phyloP scores from a whole-genome alignment of 1,140 invertebrate genomes.

The Anastrepha ludens region DNA sequence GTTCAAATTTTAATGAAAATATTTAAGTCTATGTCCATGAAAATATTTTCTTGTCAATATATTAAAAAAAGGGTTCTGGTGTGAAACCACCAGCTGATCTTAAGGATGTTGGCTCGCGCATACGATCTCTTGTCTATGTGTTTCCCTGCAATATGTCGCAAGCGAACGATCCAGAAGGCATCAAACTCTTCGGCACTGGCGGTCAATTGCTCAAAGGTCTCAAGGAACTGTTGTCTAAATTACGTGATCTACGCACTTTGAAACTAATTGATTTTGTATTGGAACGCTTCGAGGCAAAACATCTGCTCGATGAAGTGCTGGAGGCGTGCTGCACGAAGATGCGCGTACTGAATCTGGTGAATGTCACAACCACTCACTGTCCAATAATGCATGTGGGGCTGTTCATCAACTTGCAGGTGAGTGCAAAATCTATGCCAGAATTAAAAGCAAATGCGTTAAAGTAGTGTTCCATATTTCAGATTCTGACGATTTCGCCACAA shows the following conservation, averaged over 20 bases:
- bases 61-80: constrained; percentile 57
- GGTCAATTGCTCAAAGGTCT: constrained; percentile 82
- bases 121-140: constrained; percentile 82
- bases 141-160: constrained; percentile 87
- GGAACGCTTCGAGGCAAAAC: constrained; percentile 81
- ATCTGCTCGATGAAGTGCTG: constrained; percentile 86
- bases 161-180: constrained; percentile 78
- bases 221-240: constrained; percentile 82
- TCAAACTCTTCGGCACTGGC: constrained; percentile 84
- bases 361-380: constrained; percentile 84
- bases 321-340: constrained; percentile 80
- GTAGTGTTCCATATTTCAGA: constrained; percentile 69
- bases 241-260: constrained; percentile 80
- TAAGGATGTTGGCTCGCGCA: constrained; percentile 77
- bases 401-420: constrained; percentile 84
- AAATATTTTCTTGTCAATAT: neutral
- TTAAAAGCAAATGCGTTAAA: neutral
- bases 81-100: constrained; percentile 68
- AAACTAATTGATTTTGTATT: constrained; percentile 87
- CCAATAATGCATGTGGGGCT: constrained; percentile 86
- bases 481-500: constrained; percentile 85
- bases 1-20: neutral
- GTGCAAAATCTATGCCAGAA: constrained; percentile 44
- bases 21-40: neutral
- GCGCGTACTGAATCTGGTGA: constrained; percentile 81